A percentile compares a stretch with the other conserved stretches of the same genome.
Evolutionary conservation across 2,797 vertebrate species (phyloP).

Genomic region (Oreochromis mossambicus): DNA sequence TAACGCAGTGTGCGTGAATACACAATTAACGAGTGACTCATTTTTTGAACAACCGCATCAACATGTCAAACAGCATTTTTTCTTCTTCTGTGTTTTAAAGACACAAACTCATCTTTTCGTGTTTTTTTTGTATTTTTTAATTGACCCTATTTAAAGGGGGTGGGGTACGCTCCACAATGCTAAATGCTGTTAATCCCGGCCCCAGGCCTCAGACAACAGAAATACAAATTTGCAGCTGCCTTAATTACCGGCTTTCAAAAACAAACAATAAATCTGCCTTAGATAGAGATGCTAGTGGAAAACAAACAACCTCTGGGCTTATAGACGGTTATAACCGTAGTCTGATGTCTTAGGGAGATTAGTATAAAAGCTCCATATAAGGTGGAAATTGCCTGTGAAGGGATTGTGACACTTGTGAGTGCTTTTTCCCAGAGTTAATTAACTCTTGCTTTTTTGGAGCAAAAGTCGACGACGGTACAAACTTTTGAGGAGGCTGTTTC

Average conservation of each 20-base stretch:
- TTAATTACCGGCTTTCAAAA: conserved; percentile 77
- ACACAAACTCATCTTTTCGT: conserved; percentile 55
- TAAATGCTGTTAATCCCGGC: conserved; percentile 76
- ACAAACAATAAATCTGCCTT: conserved; percentile 70
- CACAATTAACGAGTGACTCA: conserved; percentile 15
- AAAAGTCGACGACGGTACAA: neutral
- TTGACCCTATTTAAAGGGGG: conserved; percentile 60
- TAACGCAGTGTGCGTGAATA: neutral
- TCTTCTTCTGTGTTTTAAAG: conserved; percentile 1
- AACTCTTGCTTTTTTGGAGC: neutral
- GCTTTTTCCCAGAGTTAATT: conserved; percentile 12
- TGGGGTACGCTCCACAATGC: conserved; percentile 61
- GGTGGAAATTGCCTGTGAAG: neutral
- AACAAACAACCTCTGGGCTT: conserved; percentile 65
- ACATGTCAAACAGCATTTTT: conserved; percentile 22
- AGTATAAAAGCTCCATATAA: conserved; percentile 14
- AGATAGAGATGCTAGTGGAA: conserved; percentile 64
- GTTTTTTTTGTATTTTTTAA: conserved; percentile 44
- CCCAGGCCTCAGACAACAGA: conserved; percentile 71
- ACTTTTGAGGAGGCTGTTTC: conserved; percentile 15
- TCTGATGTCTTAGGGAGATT: conserved; percentile 54
- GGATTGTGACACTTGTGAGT: conserved; percentile 30
- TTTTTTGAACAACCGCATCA: conserved; percentile 31
- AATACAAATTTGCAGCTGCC: conserved; percentile 74
- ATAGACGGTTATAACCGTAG: conserved; percentile 54